phyloP scores from a whole-genome alignment of 2,888 invertebrate species.

The Hirtodrosophila alboralis region DNA sequence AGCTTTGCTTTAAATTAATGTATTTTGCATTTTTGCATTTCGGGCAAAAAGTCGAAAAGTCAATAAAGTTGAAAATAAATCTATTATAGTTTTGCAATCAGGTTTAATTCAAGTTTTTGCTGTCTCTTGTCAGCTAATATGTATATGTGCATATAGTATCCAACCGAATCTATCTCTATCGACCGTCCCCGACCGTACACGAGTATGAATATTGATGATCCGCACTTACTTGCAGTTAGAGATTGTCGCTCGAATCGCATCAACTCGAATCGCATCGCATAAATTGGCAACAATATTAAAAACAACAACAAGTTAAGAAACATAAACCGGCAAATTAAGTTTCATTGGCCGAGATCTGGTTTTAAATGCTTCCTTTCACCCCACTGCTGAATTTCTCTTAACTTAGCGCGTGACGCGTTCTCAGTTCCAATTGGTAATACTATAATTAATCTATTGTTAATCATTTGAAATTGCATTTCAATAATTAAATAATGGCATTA shows the following conservation, averaged over 20 bases:
- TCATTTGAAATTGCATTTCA: conserved; percentile 42
- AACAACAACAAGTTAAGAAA: too few relatives aligned
- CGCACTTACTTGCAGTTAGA: conserved; percentile 37
- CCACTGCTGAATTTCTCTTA: conserved; percentile 32
- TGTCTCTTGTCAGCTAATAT: conserved; percentile 9
- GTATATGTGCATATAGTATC: conserved; percentile 1
- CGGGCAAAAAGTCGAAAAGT: conserved; percentile 43
- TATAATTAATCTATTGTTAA: conserved; percentile 26
- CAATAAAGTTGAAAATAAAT: conserved; percentile 63
- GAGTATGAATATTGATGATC: conserved; percentile 37
- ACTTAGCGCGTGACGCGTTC: conserved; percentile 44
- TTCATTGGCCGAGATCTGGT: conserved; percentile 49
- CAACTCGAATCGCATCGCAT: conserved; percentile 5
- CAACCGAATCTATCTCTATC: conserved; percentile 27
- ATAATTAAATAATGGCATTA: conserved; percentile 17
- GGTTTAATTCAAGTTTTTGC: conserved; percentile 69
- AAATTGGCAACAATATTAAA: conserved; percentile 32
- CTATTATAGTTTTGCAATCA: conserved; percentile 72
- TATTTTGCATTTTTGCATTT: conserved; percentile 63
- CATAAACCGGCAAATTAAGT: conserved; percentile 30
- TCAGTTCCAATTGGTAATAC: conserved; percentile 13
- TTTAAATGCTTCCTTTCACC: conserved; percentile 27
- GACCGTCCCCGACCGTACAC: conserved; percentile 19
- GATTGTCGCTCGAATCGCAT: not conserved
- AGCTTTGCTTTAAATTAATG: conserved; percentile 70